phyloP scores from a whole-genome alignment of 2,113 vertebrate genomes.

The Holacanthus passer region DNA sequence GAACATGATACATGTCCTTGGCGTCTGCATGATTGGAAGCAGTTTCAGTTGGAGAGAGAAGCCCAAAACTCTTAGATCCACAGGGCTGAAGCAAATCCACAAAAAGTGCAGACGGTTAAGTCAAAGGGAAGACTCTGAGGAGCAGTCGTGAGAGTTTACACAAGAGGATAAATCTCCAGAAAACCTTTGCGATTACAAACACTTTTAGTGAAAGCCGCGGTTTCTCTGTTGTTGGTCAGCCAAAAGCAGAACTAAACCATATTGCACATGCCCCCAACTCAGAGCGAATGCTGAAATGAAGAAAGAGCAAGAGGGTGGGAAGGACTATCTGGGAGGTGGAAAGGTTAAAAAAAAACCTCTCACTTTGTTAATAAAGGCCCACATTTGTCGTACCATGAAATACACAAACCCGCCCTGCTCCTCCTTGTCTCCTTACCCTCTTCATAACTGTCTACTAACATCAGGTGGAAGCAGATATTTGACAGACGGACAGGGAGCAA shows the following conservation, averaged over 20 bases:
- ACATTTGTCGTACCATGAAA: constrained; percentile 54
- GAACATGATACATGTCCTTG: constrained; percentile 35
- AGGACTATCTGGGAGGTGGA: constrained; percentile 54
- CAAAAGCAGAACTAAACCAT: background rate
- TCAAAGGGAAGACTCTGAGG: background rate
- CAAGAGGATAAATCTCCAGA: background rate
- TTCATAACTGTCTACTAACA: constrained; percentile 56
- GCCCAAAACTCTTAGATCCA: constrained; percentile 4
- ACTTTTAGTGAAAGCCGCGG: constrained; percentile 4
- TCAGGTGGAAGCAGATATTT: constrained; percentile 28
- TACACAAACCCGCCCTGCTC: constrained; percentile 66
- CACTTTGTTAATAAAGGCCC: constrained; percentile 73
- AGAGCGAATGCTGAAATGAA: constrained; percentile 27
- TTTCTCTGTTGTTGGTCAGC: constrained; percentile 15
- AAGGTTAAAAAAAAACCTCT: constrained; percentile 55
- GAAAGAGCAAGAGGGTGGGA: constrained; percentile 42
- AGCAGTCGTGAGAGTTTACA: background rate
- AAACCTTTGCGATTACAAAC: background rate
- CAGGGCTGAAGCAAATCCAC: constrained; percentile 24
- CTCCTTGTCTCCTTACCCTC: constrained; percentile 51
- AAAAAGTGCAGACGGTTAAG: background rate
- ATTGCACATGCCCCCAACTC: constrained; percentile 10
- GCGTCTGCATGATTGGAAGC: constrained; percentile 37
- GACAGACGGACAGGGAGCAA: background rate
- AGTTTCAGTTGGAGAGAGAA: background rate